Conservation (phyloP, 2,797 vertebrate species). For the Xenentodon cancila region DNA sequence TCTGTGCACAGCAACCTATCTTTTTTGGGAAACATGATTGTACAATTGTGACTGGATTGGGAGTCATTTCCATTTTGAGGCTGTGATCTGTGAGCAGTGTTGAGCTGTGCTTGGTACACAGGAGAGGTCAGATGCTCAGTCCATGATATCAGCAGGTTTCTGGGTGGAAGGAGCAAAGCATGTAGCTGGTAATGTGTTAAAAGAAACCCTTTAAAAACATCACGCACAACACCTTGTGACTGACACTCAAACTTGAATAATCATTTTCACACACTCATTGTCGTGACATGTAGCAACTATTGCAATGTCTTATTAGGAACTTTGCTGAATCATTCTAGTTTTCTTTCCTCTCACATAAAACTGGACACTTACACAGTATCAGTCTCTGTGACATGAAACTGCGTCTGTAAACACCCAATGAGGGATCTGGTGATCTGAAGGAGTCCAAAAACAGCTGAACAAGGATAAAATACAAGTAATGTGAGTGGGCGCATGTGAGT, state of each 20-base stretch:
- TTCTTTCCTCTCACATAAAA: slow-evolving; percentile 22
- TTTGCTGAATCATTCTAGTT: slow-evolving; percentile 11
- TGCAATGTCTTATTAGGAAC: slow-evolving; percentile 17
- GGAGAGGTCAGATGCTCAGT: slow-evolving; percentile 2
- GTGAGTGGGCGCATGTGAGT: not conserved
- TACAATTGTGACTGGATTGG: too few relatives aligned
- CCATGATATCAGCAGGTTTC: slow-evolving; percentile 7
- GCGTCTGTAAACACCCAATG: slow-evolving; percentile 13
- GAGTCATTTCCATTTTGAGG: too few relatives aligned
- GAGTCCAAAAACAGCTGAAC: slow-evolving; percentile 4
- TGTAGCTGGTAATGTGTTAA: not conserved
- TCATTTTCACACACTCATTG: slow-evolving; percentile 14
- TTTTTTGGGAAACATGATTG: too few relatives aligned
- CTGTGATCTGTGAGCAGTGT: too few relatives aligned
- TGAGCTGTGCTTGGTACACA: too few relatives aligned
- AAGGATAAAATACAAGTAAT: not conserved
- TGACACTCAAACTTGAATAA: slow-evolving; percentile 12
- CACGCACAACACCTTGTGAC: slow-evolving; percentile 25
- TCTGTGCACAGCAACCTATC: too few relatives aligned
- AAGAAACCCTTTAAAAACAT: slow-evolving; percentile 37
- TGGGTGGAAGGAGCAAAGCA: slow-evolving; percentile 6
- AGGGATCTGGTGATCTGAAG: slow-evolving; percentile 9
- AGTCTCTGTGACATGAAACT: slow-evolving; percentile 18
- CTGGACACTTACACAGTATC: slow-evolving; percentile 1
- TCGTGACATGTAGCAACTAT: slow-evolving; percentile 13